Base-by-base conservation (phyloP, 2,888 invertebrate species). In the Agrochola lychnidis region DNA sequence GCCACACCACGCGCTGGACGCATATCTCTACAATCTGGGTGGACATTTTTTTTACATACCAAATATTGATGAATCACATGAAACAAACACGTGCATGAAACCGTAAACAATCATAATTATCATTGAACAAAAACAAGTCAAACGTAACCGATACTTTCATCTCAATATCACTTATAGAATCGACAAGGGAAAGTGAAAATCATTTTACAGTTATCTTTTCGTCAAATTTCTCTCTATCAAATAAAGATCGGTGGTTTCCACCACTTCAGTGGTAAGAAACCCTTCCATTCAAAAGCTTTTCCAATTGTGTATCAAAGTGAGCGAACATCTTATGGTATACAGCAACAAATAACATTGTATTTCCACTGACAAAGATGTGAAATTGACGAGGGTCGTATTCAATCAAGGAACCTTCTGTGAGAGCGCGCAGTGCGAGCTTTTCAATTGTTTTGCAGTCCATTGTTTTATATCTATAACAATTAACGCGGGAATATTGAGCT, bases 311-410 rank as follows among this genome's bases (percentile, higher is more conserved):
- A 78, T 81, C 79, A 79, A 84, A 79, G 77, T 80, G 84, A 84
- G 62, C 69, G 70, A 70, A 76, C 78, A 79, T 76, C 74, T 79
- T 53, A 70, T 81, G 63, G 62, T 64, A 81, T 68, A 81, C 70
- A 71, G 19, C 53, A 80, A 79, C 86, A 87, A 89, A 89, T 88
- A 89, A 87, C 82, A 88, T 87, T 78, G 85, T 86, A 82, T 79
- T 81, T 78, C 84, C 70, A 82, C 77, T 79, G 78, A 83, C 81
- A 81, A 83, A 87, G 87, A 87, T 86, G 88, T 87, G 89, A 89
- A 90, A 92, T 89, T 93, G 94, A 93, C 91, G 90, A 93, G 93
- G 93, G 93, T 93, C 83, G 82, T 79, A 86, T 83, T 88, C 85
- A 81, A 88, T 89, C 89, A 88, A 85, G 79, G 48, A 69, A 78